Base-by-base conservation (phyloP, 2,113 vertebrate species). In the Hyaena hyaena region DNA sequence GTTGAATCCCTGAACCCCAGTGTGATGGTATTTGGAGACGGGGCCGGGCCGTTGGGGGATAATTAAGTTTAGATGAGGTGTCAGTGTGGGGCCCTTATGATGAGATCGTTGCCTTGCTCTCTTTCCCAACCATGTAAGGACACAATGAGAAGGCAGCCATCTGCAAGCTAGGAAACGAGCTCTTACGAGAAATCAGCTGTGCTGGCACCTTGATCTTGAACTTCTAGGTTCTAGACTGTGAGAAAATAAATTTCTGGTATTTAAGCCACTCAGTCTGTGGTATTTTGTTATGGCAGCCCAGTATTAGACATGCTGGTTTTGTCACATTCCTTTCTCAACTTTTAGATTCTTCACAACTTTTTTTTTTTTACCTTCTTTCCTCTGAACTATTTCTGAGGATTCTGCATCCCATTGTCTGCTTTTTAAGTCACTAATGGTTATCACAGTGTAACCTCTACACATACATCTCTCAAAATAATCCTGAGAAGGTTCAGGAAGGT, bases 321-420 rank as follows among this genome's bases (percentile, higher is more conserved):
- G 5, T 76, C 24, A 71, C 31, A n/a, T 68, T 93, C 5, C 26
- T 88, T 45, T n/a, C 90, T 93, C 77, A 55, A 87, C 14, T 95
- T 90, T 33, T 28, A 95, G 53, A 28, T 80, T 93, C 35, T 58
- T 73, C 7, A 23, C 16, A 48, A 11, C 66, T 94, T 92, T 15
- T 19, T 86, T 94, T 92, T 92, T 80, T 15, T 93, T 82, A 74
- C 66, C 28, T 73, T 82, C 74, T 76, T 80, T 73, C 8, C 6
- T 92, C 93, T 87, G 50, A 81, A 24, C 24, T 53, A 26, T 93
- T 48, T 96, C 10, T 93, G 53, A 89, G 74, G 48, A 82, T 79
- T 88, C 90, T 50, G 45, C 35, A 83, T 79, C 31, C 65, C 16
- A 4, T 43, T n/a, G 16, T n/a, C 23, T 79, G 35, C 53, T 86